phyloP scores from a whole-genome alignment of 92 coral and sea anemone genomes.

The Umimayanthus chanpuru region DNA sequence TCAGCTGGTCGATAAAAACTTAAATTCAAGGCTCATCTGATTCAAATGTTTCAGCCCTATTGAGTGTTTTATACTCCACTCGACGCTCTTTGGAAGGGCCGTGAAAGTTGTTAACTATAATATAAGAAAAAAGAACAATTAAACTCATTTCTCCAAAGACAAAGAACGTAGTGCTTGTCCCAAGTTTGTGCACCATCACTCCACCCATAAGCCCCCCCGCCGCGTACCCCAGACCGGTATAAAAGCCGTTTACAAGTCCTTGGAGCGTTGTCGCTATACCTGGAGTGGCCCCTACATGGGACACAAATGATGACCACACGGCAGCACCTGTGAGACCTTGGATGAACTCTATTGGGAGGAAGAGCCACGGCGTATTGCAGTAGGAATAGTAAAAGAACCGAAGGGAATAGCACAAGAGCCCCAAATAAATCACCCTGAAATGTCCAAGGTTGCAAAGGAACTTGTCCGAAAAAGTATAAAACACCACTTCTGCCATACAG shows the following conservation, averaged over 20 bases:
- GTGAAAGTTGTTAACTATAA: slow-evolving; percentile 82
- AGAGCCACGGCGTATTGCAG: slow-evolving; percentile 90
- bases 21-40: slow-evolving; percentile 12
- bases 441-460: slow-evolving; percentile 85
- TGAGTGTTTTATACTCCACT: slow-evolving; percentile 10
- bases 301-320: slow-evolving; percentile 96
- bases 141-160: slow-evolving; percentile 93
- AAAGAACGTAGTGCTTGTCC: slow-evolving; percentile 93
- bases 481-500: slow-evolving; percentile 86
- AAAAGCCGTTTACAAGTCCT: slow-evolving; percentile 94
- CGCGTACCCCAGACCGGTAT: slow-evolving; percentile 95
- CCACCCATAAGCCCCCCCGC: slow-evolving; percentile 94
- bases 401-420: slow-evolving; percentile 88
- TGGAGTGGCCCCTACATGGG: slow-evolving; percentile 88
- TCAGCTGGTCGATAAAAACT: neutral
- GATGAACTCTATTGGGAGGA: slow-evolving; percentile 91
- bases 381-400: slow-evolving; percentile 97
- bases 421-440: slow-evolving; percentile 85
- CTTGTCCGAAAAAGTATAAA: slow-evolving; percentile 81
- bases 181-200: slow-evolving; percentile 91
- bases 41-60: slow-evolving; percentile 35
- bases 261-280: slow-evolving; percentile 90
- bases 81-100: slow-evolving; percentile 40
- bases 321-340: slow-evolving; percentile 98
- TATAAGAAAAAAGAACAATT: slow-evolving; percentile 82